These are phyloP conservation scores for Itoplectis maculator DNA, from an alignment of 2,888 invertebrate genomes.

Conservation along the genomic window DNA sequence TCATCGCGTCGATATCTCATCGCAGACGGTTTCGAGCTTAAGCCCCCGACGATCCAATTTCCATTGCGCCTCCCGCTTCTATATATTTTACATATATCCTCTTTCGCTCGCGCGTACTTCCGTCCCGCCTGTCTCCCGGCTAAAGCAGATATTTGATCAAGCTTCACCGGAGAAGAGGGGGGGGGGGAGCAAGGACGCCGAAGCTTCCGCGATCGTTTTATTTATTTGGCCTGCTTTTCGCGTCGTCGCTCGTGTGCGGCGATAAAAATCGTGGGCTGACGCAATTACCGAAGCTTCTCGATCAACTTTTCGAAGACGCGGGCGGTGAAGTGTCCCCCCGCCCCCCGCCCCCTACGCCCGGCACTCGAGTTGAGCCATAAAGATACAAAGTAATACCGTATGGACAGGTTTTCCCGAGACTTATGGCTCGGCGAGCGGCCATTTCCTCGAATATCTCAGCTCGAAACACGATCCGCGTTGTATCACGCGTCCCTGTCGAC, in stretches of 20 bases:
- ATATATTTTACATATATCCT: conserved; percentile 40
- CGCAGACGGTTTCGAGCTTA: conserved; percentile 38
- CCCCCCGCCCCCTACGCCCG: no score
- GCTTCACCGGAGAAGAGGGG: no score
- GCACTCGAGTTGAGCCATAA: not conserved
- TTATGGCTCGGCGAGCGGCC: not conserved
- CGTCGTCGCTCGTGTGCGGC: not conserved
- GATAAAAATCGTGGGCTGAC: conserved; percentile 46
- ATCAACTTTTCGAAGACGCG: not conserved
- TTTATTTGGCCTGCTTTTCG: conserved; percentile 57
- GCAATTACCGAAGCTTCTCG: conserved; percentile 31
- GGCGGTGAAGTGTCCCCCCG: not conserved
- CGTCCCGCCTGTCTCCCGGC: conserved; percentile 39
- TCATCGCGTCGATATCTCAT: conserved; percentile 38
- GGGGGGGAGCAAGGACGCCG: no score
- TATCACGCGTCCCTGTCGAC: not conserved
- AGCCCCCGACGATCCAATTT: conserved; percentile 58
- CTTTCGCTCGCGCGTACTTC: conserved; percentile 23
- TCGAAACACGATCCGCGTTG: conserved; percentile 4
- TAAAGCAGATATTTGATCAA: conserved; percentile 56
- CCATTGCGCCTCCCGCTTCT: conserved; percentile 33
- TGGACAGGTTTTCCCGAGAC: not conserved
- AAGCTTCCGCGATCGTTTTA: conserved; percentile 51
- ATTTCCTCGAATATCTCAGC: conserved; percentile 8
- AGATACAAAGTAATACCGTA: not conserved